A percentile compares a stretch with the other conserved stretches of the same genome.
phyloP scores from a whole-genome alignment of 1,140 invertebrate species.

The Panagrolaimus sp. region DNA sequence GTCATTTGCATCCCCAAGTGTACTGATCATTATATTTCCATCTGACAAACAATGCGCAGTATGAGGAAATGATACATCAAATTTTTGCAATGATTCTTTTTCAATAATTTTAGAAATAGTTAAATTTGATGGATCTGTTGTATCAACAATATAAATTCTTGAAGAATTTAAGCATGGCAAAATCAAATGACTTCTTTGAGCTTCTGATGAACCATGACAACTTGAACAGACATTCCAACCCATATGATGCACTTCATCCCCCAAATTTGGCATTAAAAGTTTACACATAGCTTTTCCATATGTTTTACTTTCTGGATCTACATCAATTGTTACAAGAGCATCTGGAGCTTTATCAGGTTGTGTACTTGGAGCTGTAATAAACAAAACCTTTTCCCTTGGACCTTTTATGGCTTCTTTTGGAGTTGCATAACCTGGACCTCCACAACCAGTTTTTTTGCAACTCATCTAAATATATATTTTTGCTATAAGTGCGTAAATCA shows the following conservation, averaged over 20 bases:
- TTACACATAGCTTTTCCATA: constrained; percentile 18
- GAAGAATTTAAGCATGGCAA: constrained; percentile 34
- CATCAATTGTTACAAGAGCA: constrained; percentile 19
- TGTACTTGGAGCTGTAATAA: constrained; percentile 6
- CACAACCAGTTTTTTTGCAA: background rate
- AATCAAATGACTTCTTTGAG: constrained; percentile 25
- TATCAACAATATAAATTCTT: constrained; percentile 34
- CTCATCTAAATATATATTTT: background rate
- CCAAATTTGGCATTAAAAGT: constrained; percentile 29
- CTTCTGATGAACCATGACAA: constrained; percentile 15
- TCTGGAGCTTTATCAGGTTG: constrained; percentile 7
- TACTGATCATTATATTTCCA: constrained; percentile 89
- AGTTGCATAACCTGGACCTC: constrained; percentile 11
- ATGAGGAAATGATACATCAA: constrained; percentile 75
- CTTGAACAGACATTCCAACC: constrained; percentile 43
- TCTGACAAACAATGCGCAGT: constrained; percentile 83
- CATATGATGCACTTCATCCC: constrained; percentile 40
- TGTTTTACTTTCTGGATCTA: constrained; percentile 13
- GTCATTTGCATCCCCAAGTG: constrained; percentile 75
- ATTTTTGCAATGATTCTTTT: constrained; percentile 67
- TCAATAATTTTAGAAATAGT: constrained; percentile 58
- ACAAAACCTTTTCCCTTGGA: constrained; percentile 13
- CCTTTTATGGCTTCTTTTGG: constrained; percentile 20
- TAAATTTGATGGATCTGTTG: constrained; percentile 18
- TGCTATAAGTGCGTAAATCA: too few relatives aligned